Conservation (phyloP, 30 jellyfish, hydroid and myxozoan genomes). For the Aurelia sp. region DNA sequence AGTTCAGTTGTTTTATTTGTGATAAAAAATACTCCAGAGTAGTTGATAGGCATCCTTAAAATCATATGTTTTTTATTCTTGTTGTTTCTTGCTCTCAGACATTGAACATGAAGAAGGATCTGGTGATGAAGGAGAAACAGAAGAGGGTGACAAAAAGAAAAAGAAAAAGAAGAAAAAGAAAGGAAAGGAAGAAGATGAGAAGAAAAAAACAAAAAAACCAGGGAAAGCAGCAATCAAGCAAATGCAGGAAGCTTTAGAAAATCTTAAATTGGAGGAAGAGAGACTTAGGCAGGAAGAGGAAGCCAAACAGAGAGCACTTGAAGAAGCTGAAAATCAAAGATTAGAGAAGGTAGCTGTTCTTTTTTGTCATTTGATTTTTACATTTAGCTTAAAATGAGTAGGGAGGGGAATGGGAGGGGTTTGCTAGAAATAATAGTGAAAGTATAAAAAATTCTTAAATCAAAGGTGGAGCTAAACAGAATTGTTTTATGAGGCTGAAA, state of each 20-base stretch:
- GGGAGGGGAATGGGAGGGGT: no score
- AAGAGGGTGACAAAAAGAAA: conserved; percentile 77
- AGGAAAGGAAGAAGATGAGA: conserved; percentile 84
- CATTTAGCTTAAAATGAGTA: no score
- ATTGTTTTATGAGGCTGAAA: no score
- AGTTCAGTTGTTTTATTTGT: no score
- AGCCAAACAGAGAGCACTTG: conserved; percentile 88
- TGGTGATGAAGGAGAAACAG: conserved; percentile 78
- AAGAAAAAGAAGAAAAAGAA: conserved; percentile 94
- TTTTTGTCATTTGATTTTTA: background rate
- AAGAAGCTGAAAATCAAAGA: conserved; percentile 88
- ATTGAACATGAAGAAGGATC: conserved; percentile 67
- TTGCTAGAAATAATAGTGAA: no score
- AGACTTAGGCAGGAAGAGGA: conserved; percentile 92
- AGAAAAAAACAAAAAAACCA: conserved; percentile 80
- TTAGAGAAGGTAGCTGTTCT: conserved; percentile 74
- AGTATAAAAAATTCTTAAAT: no score
- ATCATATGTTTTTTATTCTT: no score
- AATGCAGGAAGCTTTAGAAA: conserved; percentile 94
- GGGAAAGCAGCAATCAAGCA: conserved; percentile 81
- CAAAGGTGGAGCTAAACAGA: no score
- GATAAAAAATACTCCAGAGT: no score
- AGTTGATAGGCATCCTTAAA: no score
- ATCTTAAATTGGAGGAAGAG: conserved; percentile 90
- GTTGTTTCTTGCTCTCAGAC: no score